Percentiles rank a stretch among this genome's conserved stretches.
Conservation (phyloP, 2,797 vertebrate genomes). For the Aeoliscus strigatus region DNA sequence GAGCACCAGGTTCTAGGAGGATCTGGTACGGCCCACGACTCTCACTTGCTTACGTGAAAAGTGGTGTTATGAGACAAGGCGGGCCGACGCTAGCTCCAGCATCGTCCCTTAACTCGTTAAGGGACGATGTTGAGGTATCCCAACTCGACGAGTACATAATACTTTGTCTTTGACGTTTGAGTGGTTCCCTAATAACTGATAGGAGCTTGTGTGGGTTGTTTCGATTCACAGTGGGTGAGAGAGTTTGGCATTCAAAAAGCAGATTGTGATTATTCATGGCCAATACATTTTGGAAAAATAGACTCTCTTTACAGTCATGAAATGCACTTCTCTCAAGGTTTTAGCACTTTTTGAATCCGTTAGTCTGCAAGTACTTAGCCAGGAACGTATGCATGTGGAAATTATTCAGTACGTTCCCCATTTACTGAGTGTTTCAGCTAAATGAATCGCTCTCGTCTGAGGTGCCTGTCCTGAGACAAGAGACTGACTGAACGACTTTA, state of each 20-base stretch:
- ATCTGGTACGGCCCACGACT: no score
- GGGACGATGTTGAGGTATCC: slow-evolving; percentile 7
- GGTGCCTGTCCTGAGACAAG: slow-evolving; percentile 1
- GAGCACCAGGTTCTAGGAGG: no score
- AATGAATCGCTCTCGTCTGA: slow-evolving; percentile 18
- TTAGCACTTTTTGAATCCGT: slow-evolving; percentile 11
- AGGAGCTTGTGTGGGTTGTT: slow-evolving; percentile 18
- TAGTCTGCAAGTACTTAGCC: slow-evolving; percentile 19
- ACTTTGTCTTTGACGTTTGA: neutral
- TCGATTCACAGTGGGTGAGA: slow-evolving; percentile 2
- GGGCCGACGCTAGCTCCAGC: no score
- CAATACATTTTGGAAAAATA: slow-evolving; percentile 7
- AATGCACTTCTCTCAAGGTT: slow-evolving; percentile 10
- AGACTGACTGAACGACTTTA: slow-evolving; percentile 24
- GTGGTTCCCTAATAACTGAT: neutral
- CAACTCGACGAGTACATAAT: slow-evolving; percentile 4
- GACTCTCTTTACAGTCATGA: neutral
- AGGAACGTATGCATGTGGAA: neutral
- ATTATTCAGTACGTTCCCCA: slow-evolving; percentile 36
- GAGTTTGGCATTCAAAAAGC: no score
- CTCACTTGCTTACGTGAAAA: no score
- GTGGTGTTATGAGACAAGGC: no score
- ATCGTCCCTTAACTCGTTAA: neutral
- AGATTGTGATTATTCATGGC: neutral
- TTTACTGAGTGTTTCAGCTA: slow-evolving; percentile 27